Conservation (phyloP, 2,888 invertebrate genomes). For the Nephrocerus scutellatus region DNA sequence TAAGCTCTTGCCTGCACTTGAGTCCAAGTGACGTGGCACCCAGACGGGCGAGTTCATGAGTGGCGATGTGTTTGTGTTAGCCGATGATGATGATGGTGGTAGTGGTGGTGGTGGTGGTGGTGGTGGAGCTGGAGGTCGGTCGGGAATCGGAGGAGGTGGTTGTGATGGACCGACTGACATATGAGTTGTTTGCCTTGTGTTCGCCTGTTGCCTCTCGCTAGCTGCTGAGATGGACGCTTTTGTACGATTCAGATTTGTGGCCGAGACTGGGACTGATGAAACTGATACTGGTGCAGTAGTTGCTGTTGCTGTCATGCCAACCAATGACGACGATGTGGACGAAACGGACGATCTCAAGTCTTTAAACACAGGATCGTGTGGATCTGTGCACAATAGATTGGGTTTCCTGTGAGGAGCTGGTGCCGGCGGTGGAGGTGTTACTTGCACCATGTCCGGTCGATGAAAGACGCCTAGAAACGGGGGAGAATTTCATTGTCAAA, state of each 20-base stretch:
- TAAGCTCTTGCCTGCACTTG: conserved; percentile 30
- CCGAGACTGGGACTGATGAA: too few relatives aligned
- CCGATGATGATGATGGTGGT: conserved; percentile 17
- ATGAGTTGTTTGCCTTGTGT: too few relatives aligned
- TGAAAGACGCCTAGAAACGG: conserved; percentile 39
- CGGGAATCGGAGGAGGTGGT: too few relatives aligned
- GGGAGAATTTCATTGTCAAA: background rate
- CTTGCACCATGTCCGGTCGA: conserved; percentile 46
- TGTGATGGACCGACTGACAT: too few relatives aligned
- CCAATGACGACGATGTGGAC: too few relatives aligned
- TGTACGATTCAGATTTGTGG: conserved; percentile 16
- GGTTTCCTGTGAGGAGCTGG: conserved; percentile 64
- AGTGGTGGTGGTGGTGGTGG: conserved; percentile 13
- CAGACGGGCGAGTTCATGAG: conserved; percentile 57
- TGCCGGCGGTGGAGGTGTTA: conserved; percentile 68
- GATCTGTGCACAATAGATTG: conserved; percentile 30
- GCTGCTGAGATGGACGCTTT: too few relatives aligned
- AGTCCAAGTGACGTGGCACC: conserved; percentile 57
- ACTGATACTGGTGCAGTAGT: conserved; percentile 11
- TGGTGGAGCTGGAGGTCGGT: conserved; percentile 23
- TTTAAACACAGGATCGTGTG: conserved; percentile 21
- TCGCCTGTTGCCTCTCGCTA: background rate
- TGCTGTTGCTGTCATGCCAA: background rate
- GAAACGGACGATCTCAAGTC: conserved; percentile 17
- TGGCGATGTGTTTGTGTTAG: conserved; percentile 37